phyloP scores from a whole-genome alignment of 2,888 invertebrate genomes.

The Melikaiella ostensackeni region DNA sequence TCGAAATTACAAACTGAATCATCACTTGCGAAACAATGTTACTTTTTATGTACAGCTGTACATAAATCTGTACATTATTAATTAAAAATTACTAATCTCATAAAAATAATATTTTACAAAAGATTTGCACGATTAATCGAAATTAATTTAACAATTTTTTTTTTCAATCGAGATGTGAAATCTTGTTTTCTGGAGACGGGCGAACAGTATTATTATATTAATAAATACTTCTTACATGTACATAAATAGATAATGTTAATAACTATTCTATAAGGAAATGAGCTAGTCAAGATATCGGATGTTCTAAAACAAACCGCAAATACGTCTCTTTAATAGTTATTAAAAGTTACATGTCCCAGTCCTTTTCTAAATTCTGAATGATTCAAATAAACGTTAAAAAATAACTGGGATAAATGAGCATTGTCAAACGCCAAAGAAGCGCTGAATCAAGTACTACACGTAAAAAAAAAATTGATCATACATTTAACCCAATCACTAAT shows the following conservation, averaged over 20 bases:
- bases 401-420: background rate
- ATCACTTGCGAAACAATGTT: background rate
- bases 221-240: constrained; percentile 18
- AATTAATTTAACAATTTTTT: background rate
- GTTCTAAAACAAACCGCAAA: background rate
- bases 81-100: background rate
- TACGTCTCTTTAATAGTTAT: background rate
- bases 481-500: background rate
- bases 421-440: constrained; percentile 21
- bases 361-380: constrained; percentile 23
- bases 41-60: background rate
- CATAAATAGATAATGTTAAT: constrained; percentile 5
- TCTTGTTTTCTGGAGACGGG: constrained; percentile 19
- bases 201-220: constrained; percentile 32
- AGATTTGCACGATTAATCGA: background rate
- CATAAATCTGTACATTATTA: background rate
- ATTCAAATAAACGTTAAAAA: background rate
- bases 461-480: background rate
- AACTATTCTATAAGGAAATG: constrained; percentile 1
- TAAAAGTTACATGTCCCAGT: background rate
- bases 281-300: background rate
- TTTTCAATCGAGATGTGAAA: background rate
- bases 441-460: background rate
- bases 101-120: background rate
- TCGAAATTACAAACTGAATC: background rate